These are phyloP conservation scores for Herpetotheres cachinnans DNA, from an alignment of 2,113 vertebrate species.

Conservation along the genomic window DNA sequence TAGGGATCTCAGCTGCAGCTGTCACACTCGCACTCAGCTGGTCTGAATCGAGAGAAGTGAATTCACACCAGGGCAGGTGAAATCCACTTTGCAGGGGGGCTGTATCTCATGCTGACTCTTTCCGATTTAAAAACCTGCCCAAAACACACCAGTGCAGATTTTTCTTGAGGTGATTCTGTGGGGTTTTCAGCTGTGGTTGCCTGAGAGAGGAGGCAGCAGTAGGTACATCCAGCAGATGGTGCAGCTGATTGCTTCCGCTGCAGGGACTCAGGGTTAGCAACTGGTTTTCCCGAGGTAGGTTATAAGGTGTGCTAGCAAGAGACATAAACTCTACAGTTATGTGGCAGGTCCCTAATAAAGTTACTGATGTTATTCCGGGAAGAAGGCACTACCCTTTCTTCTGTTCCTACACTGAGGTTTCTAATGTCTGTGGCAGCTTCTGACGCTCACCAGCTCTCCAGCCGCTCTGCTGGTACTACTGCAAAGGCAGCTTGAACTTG, in stretches of 20 bases:
- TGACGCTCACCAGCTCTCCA: background rate
- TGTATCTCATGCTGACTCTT: background rate
- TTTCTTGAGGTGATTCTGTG: background rate
- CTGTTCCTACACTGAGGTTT: background rate
- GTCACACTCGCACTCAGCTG: background rate
- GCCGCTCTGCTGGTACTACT: rapidly evolving
- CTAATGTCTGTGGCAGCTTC: background rate
- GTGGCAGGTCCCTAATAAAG: background rate
- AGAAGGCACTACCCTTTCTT: background rate
- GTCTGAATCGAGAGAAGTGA: background rate
- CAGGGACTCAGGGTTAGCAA: background rate
- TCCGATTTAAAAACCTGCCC: background rate
- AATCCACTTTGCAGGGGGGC: background rate
- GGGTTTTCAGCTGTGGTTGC: rapidly evolving
- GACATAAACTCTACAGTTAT: rapidly evolving
- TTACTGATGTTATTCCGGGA: background rate
- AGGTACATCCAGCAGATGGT: background rate
- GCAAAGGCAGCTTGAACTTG: background rate
- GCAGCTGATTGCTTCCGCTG: background rate
- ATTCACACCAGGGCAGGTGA: background rate
- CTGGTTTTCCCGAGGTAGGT: background rate
- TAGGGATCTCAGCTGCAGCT: background rate
- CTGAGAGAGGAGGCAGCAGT: background rate
- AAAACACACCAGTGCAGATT: background rate
- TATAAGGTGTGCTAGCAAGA: background rate